Percentiles rank a stretch among this genome's conserved stretches.
Conservation (phyloP, 2,888 invertebrate species). For the Heliconius erato region DNA sequence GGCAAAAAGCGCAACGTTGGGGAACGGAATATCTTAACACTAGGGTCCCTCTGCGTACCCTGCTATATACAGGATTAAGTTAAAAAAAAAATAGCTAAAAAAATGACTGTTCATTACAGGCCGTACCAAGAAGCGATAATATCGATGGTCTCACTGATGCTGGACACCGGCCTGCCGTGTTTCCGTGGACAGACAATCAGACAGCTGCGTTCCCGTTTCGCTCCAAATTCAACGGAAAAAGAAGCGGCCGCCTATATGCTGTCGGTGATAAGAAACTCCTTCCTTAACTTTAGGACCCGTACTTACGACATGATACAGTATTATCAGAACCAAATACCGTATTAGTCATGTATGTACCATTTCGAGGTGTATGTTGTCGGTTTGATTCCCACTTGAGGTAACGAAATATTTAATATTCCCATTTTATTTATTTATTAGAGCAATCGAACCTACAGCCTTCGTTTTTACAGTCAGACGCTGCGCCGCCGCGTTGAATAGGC, state of each 20-base stretch:
- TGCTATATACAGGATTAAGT: too few relatives aligned
- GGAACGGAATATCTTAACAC: too few relatives aligned
- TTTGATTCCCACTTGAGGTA: too few relatives aligned
- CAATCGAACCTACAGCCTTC: too few relatives aligned
- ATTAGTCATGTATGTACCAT: constrained; percentile 83
- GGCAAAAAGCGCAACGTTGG: too few relatives aligned
- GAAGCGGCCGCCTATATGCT: constrained; percentile 98
- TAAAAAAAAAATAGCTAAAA: neutral
- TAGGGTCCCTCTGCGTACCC: too few relatives aligned
- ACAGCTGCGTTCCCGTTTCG: constrained; percentile 94
- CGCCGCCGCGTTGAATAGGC: too few relatives aligned
- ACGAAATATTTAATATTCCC: too few relatives aligned
- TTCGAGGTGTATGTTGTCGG: neutral
- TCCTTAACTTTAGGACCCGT: constrained; percentile 97
- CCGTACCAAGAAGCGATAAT: constrained; percentile 99
- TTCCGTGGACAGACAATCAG: constrained; percentile 99
- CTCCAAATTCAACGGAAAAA: constrained; percentile 95
- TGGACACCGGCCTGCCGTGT: constrained; percentile 99
- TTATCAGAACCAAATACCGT: constrained; percentile 99
- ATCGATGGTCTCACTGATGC: constrained; percentile 98
- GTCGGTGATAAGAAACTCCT: constrained; percentile 96
- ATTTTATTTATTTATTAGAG: too few relatives aligned
- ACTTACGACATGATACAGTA: constrained; percentile 99
- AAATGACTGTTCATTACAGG: constrained; percentile 74
- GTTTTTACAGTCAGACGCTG: too few relatives aligned